Evolutionary conservation across 1,140 invertebrate genomes (phyloP).

Genomic region (Caerostris extrusa): DNA sequence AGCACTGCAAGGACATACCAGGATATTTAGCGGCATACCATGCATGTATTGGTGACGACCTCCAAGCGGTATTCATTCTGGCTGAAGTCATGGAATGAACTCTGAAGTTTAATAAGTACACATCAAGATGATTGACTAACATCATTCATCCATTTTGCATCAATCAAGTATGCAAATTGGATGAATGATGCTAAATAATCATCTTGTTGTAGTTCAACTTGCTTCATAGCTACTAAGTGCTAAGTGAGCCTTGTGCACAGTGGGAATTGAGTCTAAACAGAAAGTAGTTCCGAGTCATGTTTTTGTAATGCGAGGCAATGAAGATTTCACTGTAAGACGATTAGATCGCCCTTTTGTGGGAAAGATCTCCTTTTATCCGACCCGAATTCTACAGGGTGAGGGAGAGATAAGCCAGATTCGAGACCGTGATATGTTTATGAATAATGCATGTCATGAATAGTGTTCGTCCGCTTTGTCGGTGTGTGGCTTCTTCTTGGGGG

Average conservation of each 20-base stretch:
- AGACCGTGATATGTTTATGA: not conserved
- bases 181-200: not conserved
- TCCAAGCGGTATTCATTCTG: no score
- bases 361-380: not conserved
- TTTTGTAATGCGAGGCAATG: not conserved
- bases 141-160: not conserved
- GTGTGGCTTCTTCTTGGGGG: not conserved
- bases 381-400: not conserved
- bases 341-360: not conserved
- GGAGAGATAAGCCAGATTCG: conserved; percentile 5
- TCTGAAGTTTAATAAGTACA: no score
- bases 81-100: no score
- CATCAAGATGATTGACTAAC: no score
- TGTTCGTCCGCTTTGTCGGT: not conserved
- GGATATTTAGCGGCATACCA: no score
- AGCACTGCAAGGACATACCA: no score
- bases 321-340: not conserved
- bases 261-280: not conserved
- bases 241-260: not conserved
- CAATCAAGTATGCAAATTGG: not conserved
- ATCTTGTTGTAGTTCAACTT: not conserved
- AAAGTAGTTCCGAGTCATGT: not conserved
- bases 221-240: not conserved
- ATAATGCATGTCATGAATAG: conserved; percentile 9
- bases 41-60: no score